Percentiles rank a stretch among this genome's conserved stretches.
These are phyloP conservation scores for Ferrisia virgata DNA, from an alignment of 2,888 invertebrate genomes.

Conservation along the genomic window DNA sequence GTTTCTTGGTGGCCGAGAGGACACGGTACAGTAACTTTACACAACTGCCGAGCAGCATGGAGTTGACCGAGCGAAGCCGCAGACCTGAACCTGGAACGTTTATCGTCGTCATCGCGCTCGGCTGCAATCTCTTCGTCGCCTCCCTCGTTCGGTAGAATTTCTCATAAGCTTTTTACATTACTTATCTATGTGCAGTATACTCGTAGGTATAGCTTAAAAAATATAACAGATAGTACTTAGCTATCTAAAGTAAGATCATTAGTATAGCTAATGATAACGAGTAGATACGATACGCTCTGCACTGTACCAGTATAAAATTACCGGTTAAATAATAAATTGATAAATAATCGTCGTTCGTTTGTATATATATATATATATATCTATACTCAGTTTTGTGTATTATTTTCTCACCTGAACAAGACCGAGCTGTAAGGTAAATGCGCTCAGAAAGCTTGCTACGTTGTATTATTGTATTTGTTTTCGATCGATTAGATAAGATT, in stretches of 20 bases:
- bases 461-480: too few relatives aligned
- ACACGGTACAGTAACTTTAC: slow-evolving; percentile 3
- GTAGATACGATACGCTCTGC: too few relatives aligned
- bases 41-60: background rate
- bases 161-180: background rate
- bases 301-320: too few relatives aligned
- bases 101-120: background rate
- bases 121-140: background rate
- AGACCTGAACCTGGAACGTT: background rate
- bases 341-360: background rate
- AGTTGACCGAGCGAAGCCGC: slow-evolving; percentile 19
- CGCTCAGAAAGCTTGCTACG: too few relatives aligned
- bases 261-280: background rate
- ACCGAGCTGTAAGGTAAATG: too few relatives aligned
- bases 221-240: too few relatives aligned
- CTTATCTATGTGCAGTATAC: too few relatives aligned
- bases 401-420: background rate
- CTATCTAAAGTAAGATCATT: background rate
- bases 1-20: background rate
- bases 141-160: background rate
- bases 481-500: too few relatives aligned
- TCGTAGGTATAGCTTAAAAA: too few relatives aligned
- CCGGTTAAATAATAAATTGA: background rate
- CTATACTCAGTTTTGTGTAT: background rate
- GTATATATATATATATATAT: too few relatives aligned